A percentile compares a stretch with the other conserved stretches of the same genome.
Evolutionary conservation across 1,140 invertebrate species (phyloP).

Genomic region (Drosophila micromelanica): DNA sequence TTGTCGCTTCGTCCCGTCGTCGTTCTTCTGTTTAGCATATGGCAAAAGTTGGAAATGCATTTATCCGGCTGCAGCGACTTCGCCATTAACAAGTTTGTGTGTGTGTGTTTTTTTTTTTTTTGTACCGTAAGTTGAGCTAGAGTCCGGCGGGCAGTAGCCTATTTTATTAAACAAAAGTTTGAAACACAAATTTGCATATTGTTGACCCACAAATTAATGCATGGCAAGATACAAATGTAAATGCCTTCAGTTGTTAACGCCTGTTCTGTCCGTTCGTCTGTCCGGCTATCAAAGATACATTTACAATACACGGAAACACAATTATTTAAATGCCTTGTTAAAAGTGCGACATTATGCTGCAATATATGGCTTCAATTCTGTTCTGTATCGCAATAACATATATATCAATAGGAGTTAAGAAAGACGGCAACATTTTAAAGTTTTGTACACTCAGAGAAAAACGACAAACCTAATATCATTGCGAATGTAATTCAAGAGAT

Average conservation of each 20-base stretch:
- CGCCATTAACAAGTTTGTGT: conserved; percentile 16
- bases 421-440: too few species aligned
- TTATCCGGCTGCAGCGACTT: conserved; percentile 25
- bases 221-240: background rate
- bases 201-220: conserved; percentile 4
- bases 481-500: too few species aligned
- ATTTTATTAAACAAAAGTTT: background rate
- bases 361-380: too few species aligned
- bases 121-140: background rate
- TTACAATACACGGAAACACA: too few species aligned
- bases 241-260: background rate
- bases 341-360: too few species aligned
- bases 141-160: background rate
- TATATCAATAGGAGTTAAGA: too few species aligned
- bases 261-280: too few species aligned
- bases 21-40: conserved; percentile 35
- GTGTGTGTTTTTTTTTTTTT: too few species aligned
- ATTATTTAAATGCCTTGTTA: too few species aligned
- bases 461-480: too few species aligned
- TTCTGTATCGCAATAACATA: too few species aligned
- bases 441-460: too few species aligned
- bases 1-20: conserved; percentile 4
- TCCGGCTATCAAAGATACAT: background rate
- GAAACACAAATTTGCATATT: conserved; percentile 6
- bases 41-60: conserved; percentile 40